These are phyloP conservation scores for Mesocricetus auratus DNA, from an alignment of 2,113 vertebrate species.

Conservation along the genomic window DNA sequence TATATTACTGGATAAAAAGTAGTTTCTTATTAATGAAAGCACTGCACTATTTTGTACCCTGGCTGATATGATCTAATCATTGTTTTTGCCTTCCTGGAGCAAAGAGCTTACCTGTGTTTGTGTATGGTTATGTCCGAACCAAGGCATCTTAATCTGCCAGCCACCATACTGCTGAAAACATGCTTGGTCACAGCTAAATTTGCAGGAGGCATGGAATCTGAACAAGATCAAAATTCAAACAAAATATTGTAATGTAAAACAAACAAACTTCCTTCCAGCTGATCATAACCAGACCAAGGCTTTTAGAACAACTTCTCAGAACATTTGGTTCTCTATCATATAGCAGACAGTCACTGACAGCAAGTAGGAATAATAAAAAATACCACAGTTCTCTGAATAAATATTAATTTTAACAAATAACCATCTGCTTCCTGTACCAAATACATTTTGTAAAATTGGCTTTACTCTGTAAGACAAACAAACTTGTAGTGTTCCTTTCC, in stretches of 20 bases:
- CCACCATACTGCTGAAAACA: not conserved
- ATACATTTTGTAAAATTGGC: not conserved
- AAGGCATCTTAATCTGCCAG: not conserved
- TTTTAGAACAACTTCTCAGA: not conserved
- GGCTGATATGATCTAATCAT: not conserved
- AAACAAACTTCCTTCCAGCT: not conserved
- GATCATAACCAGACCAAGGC: no score
- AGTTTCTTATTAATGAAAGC: not conserved
- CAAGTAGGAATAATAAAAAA: not conserved
- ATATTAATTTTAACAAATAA: not conserved
- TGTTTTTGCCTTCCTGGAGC: not conserved
- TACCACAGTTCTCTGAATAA: not conserved
- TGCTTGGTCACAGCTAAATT: not conserved
- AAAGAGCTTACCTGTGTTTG: not conserved
- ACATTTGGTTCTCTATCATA: not conserved
- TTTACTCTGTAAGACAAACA: no score
- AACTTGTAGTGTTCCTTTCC: no score
- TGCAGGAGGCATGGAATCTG: not conserved
- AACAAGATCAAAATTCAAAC: not conserved
- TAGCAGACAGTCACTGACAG: not conserved
- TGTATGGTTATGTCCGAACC: not conserved
- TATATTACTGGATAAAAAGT: not conserved
- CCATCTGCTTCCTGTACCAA: not conserved
- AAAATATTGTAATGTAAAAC: not conserved
- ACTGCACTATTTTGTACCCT: not conserved